A percentile compares a stretch with the other conserved stretches of the same genome.
phyloP scores from a whole-genome alignment of 2,797 vertebrate genomes.

The Ctenosaura bakeri region DNA sequence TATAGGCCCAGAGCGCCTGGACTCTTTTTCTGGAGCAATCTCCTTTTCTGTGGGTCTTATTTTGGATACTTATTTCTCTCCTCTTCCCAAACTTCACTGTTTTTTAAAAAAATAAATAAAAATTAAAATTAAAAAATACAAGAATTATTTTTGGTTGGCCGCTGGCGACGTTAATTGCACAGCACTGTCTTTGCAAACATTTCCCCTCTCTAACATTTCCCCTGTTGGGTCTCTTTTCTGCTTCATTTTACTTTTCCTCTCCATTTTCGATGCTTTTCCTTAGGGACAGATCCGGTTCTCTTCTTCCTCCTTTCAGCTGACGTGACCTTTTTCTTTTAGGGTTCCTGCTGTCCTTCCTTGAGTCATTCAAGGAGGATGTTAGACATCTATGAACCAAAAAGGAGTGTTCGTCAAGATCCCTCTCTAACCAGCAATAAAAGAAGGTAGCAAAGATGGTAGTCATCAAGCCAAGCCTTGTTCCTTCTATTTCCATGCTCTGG shows the following conservation, averaged over 20 bases:
- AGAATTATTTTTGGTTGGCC: no score
- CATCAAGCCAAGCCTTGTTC: neutral
- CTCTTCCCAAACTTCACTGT: neutral
- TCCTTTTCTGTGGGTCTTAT: neutral
- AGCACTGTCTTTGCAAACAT: no score
- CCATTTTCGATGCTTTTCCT: no score
- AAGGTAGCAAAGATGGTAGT: neutral
- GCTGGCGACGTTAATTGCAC: neutral
- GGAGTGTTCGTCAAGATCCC: neutral
- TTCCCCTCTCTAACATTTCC: neutral
- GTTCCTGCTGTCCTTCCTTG: slow-evolving; percentile 56
- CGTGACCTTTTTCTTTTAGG: neutral
- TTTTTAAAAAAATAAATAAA: no score
- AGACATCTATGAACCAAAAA: neutral
- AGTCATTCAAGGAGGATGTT: slow-evolving; percentile 68
- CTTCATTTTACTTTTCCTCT: no score
- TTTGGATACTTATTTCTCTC: neutral
- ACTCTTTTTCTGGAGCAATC: neutral
- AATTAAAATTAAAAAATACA: no score
- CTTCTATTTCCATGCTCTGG: neutral
- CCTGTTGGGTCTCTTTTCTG: no score
- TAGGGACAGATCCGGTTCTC: neutral
- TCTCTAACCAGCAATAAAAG: neutral
- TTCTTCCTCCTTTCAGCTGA: slow-evolving; percentile 51
- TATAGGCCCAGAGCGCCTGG: neutral